Conservation (phyloP, 2,888 invertebrate genomes). For the Zhengitettix transpicula region DNA sequence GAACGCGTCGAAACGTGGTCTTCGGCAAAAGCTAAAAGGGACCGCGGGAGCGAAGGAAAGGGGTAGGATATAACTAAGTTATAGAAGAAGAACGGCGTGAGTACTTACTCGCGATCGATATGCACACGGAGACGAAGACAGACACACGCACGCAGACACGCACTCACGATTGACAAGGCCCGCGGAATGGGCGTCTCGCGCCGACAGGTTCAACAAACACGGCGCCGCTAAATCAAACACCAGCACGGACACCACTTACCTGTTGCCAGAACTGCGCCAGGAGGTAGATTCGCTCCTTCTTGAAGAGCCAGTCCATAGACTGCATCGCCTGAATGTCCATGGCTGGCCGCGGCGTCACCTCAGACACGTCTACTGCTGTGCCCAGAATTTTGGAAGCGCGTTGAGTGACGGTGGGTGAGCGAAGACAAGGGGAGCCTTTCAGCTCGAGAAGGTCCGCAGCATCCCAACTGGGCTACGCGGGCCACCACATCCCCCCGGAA, state of each 20-base stretch:
- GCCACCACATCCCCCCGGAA: neutral
- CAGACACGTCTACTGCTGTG: neutral
- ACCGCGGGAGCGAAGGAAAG: too few relatives aligned
- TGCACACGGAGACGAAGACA: too few relatives aligned
- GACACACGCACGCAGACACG: too few relatives aligned
- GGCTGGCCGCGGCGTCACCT: neutral
- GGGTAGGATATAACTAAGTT: too few relatives aligned
- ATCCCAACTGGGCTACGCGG: neutral
- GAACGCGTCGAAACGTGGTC: too few relatives aligned
- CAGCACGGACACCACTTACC: slow-evolving; percentile 38
- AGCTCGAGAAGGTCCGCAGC: slow-evolving; percentile 21
- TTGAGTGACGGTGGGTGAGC: neutral
- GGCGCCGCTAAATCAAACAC: neutral
- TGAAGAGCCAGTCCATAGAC: slow-evolving; percentile 93
- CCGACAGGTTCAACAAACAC: neutral
- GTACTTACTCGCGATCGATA: too few relatives aligned
- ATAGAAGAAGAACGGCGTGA: too few relatives aligned
- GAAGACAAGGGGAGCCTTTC: neutral
- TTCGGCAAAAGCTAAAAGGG: too few relatives aligned
- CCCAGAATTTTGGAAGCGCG: neutral
- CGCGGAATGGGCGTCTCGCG: too few relatives aligned
- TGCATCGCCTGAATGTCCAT: slow-evolving; percentile 89
- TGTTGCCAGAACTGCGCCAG: slow-evolving; percentile 94
- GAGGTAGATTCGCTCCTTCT: slow-evolving; percentile 86
- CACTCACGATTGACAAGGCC: too few relatives aligned